phyloP scores from a whole-genome alignment of 2,888 invertebrate species.

The Chrysopilus asiliformis region DNA sequence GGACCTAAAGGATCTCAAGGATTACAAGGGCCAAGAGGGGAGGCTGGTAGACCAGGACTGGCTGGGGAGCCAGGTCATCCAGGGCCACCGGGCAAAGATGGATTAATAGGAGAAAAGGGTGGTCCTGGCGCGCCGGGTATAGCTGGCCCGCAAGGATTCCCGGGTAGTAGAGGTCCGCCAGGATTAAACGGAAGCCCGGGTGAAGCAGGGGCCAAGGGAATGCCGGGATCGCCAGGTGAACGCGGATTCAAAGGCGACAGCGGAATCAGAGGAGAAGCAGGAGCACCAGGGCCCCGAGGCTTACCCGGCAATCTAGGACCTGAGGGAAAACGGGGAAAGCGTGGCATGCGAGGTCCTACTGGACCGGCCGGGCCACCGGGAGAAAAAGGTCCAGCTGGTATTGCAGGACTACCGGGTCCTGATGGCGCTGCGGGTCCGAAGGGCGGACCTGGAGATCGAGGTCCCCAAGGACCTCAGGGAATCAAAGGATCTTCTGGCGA shows the following conservation, averaged over 20 bases:
- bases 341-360: slow-evolving; percentile 62
- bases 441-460: slow-evolving; percentile 61
- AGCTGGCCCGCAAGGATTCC: slow-evolving; percentile 67
- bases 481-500: slow-evolving; percentile 48
- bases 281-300: slow-evolving; percentile 59
- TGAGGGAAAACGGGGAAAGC: slow-evolving; percentile 67
- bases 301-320: slow-evolving; percentile 59
- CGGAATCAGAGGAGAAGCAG: slow-evolving; percentile 63
- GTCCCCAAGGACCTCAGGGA: slow-evolving; percentile 50
- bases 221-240: slow-evolving; percentile 61
- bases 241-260: slow-evolving; percentile 66
- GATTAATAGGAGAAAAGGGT: slow-evolving; percentile 69
- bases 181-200: slow-evolving; percentile 63
- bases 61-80: slow-evolving; percentile 62
- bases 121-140: slow-evolving; percentile 56
- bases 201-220: slow-evolving; percentile 60
- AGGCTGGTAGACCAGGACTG: slow-evolving; percentile 63
- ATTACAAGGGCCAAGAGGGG: slow-evolving; percentile 66
- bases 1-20: slow-evolving; percentile 75
- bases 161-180: slow-evolving; percentile 64
- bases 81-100: slow-evolving; percentile 68
- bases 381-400: slow-evolving; percentile 43
- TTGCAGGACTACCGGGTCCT: slow-evolving; percentile 55
- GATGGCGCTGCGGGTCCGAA: slow-evolving; percentile 68
- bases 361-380: slow-evolving; percentile 60